Base-by-base conservation (phyloP, 1,140 invertebrate genomes). In the Zeugodacus cucurbitae region DNA sequence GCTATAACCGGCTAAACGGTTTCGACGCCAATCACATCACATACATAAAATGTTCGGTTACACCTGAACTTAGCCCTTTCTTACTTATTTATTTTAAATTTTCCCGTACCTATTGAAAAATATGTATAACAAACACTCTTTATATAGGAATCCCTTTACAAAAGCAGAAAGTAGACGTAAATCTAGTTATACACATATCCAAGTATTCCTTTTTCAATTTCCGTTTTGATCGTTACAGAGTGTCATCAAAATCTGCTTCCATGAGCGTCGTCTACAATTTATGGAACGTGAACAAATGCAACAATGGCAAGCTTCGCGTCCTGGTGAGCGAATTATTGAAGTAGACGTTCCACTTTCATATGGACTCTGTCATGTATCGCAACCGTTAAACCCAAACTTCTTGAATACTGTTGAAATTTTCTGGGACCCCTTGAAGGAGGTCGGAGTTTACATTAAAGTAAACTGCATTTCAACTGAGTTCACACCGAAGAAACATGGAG, bases 391-490 rank as follows among this genome's bases (percentile, higher is more conserved):
- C 4, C 94, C 95, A 6, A 95, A 94, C 86, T 94, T 94, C n/a
- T 94, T 98, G 48, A 99, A 99, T 94, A 95, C 96, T 14, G 95
- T 97, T 29, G 97, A 98, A 91, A 98, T 99, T 90, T 96, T 96
- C 89, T 99, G 98, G 98, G 98, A 99, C 94, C 98, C 98, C 1
- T 97, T 97, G 2, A 99, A 99, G 92, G 98, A 99, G 94, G 97
- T 98, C 89, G 98, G 98, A 34, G 96, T 98, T 88, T 98, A 98
- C 91, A 96, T 98, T 89, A 98, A 98, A 95, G 96, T 99, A 3
- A 98, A 99, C 94, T 99, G 98, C 93, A 99, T 99, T 88, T 99
- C 98, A 89, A 99, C 98, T 4, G 98, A 99, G 94, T 99, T 99
- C 93, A 99, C 98, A 1, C 97, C 98, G 1, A 99, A 99, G 92